Base-by-base conservation (phyloP, 1,140 invertebrate genomes). In the Cyrtorhinus lividipennis region DNA sequence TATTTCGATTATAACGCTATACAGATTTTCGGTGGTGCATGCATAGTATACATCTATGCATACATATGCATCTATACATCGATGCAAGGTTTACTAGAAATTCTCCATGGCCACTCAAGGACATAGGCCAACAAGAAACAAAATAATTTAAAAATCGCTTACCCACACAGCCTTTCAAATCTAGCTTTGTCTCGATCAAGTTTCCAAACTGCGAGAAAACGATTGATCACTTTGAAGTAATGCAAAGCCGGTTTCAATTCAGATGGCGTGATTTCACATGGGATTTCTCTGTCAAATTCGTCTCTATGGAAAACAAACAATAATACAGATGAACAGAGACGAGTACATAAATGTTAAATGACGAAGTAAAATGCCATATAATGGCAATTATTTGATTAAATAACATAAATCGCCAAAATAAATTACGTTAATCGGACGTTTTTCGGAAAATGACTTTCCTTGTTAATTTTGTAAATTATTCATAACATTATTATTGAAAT, bases 111-210 rank as follows among this genome's bases (percentile, higher is more conserved):
- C n/a, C n/a, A n/a, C n/a, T n/a, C n/a, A n/a, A n/a, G n/a, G n/a
- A n/a, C n/a, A n/a, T n/a, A n/a, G n/a, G n/a, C n/a, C n/a, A n/a
- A n/a, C n/a, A n/a, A n/a, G n/a, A n/a, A n/a, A n/a, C n/a, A n/a
- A n/a, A n/a, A n/a, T n/a, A n/a, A n/a, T n/a, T n/a, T n/a, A n/a
- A n/a, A n/a, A n/a, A n/a, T n/a, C n/a, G n/a, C 56, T 64, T 71
- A 81, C 80, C 77, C 84, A 75, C 84, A 89, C 24, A 90, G 74
- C 69, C 80, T 82, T 69, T 88, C 85, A 74, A 90, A 83, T 68
- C 84, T 77, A 48, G 81, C 81, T 70, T 77, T 79, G 72, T 91
- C 88, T 68, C 81, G 77, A 67, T 83, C 75, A 66, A 79, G 79
- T 66, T 83, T 79, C 72, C 82, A 88, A 64, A 89, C 75, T 56